Conservation (phyloP, 2,888 invertebrate genomes). For the Andrena chrysosceles region DNA sequence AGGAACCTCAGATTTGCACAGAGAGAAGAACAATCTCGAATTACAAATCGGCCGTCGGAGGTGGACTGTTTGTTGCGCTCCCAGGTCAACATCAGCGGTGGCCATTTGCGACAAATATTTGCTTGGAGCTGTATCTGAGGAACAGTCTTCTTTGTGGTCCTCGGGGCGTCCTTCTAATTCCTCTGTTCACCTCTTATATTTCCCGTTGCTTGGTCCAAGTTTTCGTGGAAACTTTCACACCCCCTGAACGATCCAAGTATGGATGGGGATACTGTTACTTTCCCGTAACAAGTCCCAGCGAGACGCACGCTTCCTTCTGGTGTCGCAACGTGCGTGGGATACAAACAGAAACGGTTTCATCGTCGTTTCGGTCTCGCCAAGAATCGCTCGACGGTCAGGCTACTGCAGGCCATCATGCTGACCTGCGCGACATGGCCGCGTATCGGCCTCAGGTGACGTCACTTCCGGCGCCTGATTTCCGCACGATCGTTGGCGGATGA, state of each 20-base stretch:
- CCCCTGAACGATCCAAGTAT: too few species aligned
- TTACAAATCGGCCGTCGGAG: slow-evolving; percentile 19
- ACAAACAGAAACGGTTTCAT: neutral
- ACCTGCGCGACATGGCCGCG: slow-evolving; percentile 64
- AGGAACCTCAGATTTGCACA: neutral
- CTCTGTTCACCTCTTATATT: slow-evolving; percentile 5
- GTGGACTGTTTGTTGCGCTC: slow-evolving; percentile 8
- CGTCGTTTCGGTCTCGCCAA: slow-evolving; percentile 27
- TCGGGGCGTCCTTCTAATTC: neutral
- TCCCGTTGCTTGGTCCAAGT: neutral
- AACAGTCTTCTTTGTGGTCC: slow-evolving; percentile 20
- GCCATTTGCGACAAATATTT: slow-evolving; percentile 51
- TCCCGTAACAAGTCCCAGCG: slow-evolving; percentile 1
- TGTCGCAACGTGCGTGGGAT: slow-evolving; percentile 44
- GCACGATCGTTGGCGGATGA: slow-evolving; percentile 74
- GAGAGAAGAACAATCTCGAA: slow-evolving; percentile 33
- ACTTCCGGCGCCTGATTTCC: slow-evolving; percentile 75
- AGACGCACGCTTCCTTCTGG: slow-evolving; percentile 49
- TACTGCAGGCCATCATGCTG: slow-evolving; percentile 39
- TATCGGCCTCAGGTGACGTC: slow-evolving; percentile 68
- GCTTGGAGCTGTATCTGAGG: slow-evolving; percentile 9
- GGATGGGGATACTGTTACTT: slow-evolving; percentile 13
- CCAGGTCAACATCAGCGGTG: slow-evolving; percentile 25
- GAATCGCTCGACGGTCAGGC: slow-evolving; percentile 11
- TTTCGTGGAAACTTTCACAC: too few species aligned